Evolutionary conservation across 2,797 vertebrate species (phyloP).

Genomic region (Acanthornis magna): DNA sequence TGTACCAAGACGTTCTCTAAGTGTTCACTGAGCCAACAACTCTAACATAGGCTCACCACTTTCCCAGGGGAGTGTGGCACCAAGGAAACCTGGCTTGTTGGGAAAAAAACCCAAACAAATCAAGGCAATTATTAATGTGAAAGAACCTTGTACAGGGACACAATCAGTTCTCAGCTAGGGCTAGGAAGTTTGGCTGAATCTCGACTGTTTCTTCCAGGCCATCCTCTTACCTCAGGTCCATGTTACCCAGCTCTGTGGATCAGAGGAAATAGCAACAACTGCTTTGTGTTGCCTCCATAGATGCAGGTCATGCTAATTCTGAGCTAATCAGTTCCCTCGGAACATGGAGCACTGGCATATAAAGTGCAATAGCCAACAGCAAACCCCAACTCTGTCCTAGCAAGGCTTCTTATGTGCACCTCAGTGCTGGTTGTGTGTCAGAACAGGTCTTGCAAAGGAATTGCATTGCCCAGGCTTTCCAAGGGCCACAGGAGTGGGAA

Average conservation of each 20-base stretch:
- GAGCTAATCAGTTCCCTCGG: not conserved
- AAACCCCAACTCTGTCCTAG: not conserved
- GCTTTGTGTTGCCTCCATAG: not conserved
- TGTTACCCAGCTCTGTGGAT: not conserved
- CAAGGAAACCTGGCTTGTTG: not conserved
- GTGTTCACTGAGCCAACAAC: not conserved
- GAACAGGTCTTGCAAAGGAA: not conserved
- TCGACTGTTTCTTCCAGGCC: not conserved
- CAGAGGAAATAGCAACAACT: not conserved
- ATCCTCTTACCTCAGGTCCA: not conserved
- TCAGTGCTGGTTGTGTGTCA: not conserved
- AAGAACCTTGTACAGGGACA: not conserved
- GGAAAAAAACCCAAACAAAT: not conserved
- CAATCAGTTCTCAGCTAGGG: not conserved
- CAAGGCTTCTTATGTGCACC: not conserved
- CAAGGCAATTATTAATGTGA: not conserved
- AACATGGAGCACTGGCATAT: not conserved
- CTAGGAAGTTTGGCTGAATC: not conserved
- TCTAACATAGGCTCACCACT: not conserved
- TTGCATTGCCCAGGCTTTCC: not conserved
- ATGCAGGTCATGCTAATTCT: not conserved
- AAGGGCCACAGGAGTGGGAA: not conserved
- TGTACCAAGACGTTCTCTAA: not conserved
- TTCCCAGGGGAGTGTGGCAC: not conserved
- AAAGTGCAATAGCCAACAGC: not conserved